Conservation (phyloP, 2,888 invertebrate genomes). For the Ormyrus pomaceus region DNA sequence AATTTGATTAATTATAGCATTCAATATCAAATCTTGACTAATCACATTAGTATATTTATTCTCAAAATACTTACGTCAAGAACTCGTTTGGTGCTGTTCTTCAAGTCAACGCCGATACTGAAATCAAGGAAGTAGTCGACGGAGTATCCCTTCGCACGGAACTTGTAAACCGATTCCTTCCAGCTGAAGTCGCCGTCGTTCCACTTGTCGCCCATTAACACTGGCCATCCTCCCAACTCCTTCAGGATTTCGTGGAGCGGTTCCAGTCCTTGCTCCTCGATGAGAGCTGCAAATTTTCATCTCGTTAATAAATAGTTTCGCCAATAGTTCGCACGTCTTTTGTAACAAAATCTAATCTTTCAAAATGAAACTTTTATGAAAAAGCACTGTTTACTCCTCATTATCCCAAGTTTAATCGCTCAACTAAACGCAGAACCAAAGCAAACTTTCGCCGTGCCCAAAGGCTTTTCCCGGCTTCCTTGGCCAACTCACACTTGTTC, state of each 20-base stretch:
- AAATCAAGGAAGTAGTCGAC: conserved; percentile 94
- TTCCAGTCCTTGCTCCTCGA: conserved; percentile 86
- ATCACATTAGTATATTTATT: background rate
- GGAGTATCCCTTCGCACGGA: conserved; percentile 88
- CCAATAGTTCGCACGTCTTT: no score
- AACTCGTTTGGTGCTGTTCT: conserved; percentile 89
- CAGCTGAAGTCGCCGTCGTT: conserved; percentile 84
- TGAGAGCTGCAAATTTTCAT: conserved; percentile 79
- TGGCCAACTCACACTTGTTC: conserved; percentile 85
- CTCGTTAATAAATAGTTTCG: background rate
- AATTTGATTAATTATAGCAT: background rate
- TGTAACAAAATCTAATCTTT: no score
- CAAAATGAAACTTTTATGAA: no score
- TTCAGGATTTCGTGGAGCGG: conserved; percentile 85
- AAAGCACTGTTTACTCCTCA: no score
- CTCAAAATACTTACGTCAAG: conserved; percentile 85
- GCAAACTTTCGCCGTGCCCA: no score
- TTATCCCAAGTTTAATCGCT: no score
- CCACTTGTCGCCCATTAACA: conserved; percentile 88
- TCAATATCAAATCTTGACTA: background rate
- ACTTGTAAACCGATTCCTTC: conserved; percentile 89
- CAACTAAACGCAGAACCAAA: no score
- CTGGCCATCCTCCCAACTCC: conserved; percentile 95
- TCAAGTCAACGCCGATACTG: conserved; percentile 91
- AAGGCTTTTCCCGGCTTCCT: no score